A percentile compares a stretch with the other conserved stretches of the same genome.
Evolutionary conservation across 2,797 vertebrate species (phyloP).

Genomic region (Chrysocyon brachyurus): DNA sequence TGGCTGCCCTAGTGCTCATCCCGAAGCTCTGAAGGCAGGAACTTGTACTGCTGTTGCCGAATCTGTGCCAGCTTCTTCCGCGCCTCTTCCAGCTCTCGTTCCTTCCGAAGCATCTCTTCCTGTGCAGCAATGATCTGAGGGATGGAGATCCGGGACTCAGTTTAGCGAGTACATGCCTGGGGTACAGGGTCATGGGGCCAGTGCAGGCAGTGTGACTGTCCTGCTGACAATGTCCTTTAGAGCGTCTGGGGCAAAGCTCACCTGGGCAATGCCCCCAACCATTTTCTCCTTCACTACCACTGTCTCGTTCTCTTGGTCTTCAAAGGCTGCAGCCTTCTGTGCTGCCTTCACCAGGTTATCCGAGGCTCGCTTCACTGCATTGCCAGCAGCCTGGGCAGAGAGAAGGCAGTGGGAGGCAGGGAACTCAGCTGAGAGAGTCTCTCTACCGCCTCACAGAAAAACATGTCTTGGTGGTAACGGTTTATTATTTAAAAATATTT

Average conservation of each 20-base stretch:
- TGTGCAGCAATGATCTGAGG: conserved; percentile 97
- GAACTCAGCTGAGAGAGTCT: background rate
- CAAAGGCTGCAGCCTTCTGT: conserved; percentile 97
- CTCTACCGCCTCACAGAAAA: background rate
- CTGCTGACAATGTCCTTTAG: background rate
- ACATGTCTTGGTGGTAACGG: background rate
- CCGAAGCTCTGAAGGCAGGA: conserved; percentile 96
- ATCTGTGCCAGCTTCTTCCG: conserved; percentile 97
- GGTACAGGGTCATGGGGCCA: background rate
- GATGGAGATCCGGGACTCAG: background rate
- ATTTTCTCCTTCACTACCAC: conserved; percentile 99
- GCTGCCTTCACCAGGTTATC: conserved; percentile 99
- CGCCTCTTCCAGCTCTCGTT: conserved; percentile 96
- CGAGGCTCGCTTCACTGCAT: conserved; percentile 97
- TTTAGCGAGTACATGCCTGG: background rate
- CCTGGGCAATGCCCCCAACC: conserved; percentile 99
- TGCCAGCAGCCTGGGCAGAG: conserved; percentile 93
- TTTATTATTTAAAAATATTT: background rate
- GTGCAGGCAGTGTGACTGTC: background rate
- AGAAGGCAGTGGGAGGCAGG: rapidly evolving
- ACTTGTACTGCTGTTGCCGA: conserved; percentile 98
- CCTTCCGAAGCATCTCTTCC: conserved; percentile 99
- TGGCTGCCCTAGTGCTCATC: conserved; percentile 91
- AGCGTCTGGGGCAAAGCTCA: conserved; percentile 83
- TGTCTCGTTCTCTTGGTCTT: conserved; percentile 94